Evolutionary conservation across 2,888 invertebrate genomes (phyloP).

Genomic region (Gortyna flavago): DNA sequence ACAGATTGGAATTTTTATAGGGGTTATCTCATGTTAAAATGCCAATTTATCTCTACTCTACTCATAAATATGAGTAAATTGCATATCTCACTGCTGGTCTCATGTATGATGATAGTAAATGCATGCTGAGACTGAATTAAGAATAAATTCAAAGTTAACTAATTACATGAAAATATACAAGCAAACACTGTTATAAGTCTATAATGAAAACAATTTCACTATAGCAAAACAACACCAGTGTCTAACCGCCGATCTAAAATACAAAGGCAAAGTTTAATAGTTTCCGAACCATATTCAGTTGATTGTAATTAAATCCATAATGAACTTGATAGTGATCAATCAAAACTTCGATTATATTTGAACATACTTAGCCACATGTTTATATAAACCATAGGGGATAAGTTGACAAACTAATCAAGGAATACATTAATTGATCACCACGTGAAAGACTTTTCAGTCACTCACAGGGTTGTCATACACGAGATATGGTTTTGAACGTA

Average conservation of each 20-base stretch:
- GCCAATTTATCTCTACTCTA: no score
- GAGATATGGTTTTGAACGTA: not conserved
- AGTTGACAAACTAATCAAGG: constrained; percentile 23
- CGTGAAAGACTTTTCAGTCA: not conserved
- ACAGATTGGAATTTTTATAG: no score
- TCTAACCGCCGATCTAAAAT: constrained; percentile 9
- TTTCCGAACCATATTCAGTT: constrained; percentile 32
- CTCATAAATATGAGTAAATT: no score
- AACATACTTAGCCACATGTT: constrained; percentile 22
- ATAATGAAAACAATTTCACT: not conserved
- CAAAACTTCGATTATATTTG: constrained; percentile 54
- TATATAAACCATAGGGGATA: not conserved
- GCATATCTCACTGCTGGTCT: no score
- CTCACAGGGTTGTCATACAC: no score
- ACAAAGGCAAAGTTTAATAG: constrained; percentile 56
- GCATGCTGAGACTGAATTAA: not conserved
- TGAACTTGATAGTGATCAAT: constrained; percentile 41
- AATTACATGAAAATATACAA: not conserved
- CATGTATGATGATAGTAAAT: no score
- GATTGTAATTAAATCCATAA: constrained; percentile 48
- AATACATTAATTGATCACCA: not conserved
- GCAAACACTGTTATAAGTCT: not conserved
- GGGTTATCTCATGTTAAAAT: no score
- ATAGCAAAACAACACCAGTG: not conserved
- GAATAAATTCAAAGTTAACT: not conserved